Evolutionary conservation across 2,888 invertebrate species (phyloP).

Genomic region (Leptopilina drosophilae): DNA sequence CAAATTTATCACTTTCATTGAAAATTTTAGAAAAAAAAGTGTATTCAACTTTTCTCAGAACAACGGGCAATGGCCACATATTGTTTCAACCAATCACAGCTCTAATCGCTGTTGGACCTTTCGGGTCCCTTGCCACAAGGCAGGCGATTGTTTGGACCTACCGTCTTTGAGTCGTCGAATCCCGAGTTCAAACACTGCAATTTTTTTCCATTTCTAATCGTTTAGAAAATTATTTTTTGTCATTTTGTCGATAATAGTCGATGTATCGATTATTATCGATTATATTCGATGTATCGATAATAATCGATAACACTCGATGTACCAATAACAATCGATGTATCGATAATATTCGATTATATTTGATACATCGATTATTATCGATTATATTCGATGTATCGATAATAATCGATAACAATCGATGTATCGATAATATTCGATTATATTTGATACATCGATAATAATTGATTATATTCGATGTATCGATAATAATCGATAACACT

Average conservation of each 20-base stretch:
- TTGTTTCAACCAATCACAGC: constrained; percentile 78
- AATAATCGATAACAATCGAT: neutral
- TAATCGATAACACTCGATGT: neutral
- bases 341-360: neutral
- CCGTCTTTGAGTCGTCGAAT: constrained; percentile 71
- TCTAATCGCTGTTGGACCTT: constrained; percentile 77
- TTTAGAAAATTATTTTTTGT: neutral
- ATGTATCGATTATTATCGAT: neutral
- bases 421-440: neutral
- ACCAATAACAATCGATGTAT: neutral
- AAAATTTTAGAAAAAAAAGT: neutral
- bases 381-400: neutral
- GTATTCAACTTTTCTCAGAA: constrained; percentile 60
- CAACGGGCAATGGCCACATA: constrained; percentile 72
- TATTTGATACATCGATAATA: neutral
- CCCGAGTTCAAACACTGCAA: constrained; percentile 36
- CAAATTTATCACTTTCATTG: neutral
- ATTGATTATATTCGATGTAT: neutral
- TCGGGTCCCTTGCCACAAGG: constrained; percentile 76
- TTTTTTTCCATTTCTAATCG: constrained; percentile 18
- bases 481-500: neutral
- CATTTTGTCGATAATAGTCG: neutral
- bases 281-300: neutral
- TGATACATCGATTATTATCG: neutral
- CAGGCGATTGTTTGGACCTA: constrained; percentile 78